phyloP scores from a whole-genome alignment of 92 coral and sea anemone species.

The Phymanthus crucifer region DNA sequence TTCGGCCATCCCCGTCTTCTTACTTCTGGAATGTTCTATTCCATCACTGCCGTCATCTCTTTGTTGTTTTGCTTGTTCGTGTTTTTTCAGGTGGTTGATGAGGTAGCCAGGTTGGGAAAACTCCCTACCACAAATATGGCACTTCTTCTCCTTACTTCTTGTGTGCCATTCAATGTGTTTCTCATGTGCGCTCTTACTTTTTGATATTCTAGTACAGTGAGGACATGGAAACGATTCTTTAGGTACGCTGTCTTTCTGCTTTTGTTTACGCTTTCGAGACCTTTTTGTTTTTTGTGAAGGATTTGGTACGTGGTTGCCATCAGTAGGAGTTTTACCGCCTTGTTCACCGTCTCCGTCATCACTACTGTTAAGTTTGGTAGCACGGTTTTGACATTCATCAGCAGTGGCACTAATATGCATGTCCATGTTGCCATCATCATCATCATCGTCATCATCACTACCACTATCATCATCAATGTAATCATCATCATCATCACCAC shows the following conservation, averaged over 20 bases:
- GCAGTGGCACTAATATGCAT: neutral
- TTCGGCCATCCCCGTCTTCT: neutral
- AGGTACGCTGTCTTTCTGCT: neutral
- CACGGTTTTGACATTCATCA: neutral
- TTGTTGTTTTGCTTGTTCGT: conserved; percentile 5
- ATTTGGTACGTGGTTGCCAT: neutral
- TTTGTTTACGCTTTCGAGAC: neutral
- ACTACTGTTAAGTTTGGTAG: neutral
- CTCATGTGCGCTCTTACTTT: neutral
- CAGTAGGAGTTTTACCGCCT: neutral
- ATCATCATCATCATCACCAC: neutral
- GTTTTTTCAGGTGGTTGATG: neutral
- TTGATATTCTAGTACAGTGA: neutral
- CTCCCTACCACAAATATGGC: neutral
- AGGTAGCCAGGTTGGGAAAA: conserved; percentile 3
- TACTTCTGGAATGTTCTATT: neutral
- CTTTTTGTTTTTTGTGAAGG: neutral
- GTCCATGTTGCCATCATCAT: neutral
- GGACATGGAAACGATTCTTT: neutral
- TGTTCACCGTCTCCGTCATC: neutral
- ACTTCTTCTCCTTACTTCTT: neutral
- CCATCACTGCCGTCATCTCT: neutral
- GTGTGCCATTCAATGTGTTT: conserved; percentile 2
- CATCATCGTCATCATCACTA: conserved; percentile 2
- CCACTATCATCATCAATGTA: neutral